These are phyloP conservation scores for Cnemophilus loriae DNA, from an alignment of 2,113 vertebrate species.

Conservation along the genomic window DNA sequence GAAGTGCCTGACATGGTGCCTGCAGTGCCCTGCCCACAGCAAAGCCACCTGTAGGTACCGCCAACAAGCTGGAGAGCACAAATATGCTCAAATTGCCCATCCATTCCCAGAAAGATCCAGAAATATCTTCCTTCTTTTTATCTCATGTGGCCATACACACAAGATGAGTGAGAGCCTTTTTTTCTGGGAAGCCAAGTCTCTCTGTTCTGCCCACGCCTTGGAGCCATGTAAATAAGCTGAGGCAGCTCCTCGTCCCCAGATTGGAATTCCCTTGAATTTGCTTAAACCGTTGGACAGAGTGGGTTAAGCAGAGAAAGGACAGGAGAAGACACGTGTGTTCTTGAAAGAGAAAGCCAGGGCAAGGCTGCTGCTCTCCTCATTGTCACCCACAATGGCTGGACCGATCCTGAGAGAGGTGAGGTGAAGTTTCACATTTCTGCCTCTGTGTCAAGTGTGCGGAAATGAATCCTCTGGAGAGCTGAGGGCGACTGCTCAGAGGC, in stretches of 20 bases:
- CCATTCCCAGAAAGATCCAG: neutral
- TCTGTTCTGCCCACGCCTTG: neutral
- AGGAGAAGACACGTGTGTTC: neutral
- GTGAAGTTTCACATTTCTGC: neutral
- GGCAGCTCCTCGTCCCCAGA: neutral
- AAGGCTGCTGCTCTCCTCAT: neutral
- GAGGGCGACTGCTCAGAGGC: neutral
- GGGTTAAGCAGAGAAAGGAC: neutral
- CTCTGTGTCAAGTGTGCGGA: neutral
- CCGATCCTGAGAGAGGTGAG: accelerated
- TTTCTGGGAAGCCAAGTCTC: neutral
- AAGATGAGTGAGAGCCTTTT: neutral
- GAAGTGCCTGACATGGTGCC: neutral
- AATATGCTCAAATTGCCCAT: neutral
- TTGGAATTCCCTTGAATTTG: neutral
- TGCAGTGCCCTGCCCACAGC: neutral
- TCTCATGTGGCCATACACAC: neutral
- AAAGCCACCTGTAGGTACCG: accelerated
- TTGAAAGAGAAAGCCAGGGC: neutral
- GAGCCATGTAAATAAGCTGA: neutral
- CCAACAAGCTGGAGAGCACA: neutral
- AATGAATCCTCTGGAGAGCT: neutral
- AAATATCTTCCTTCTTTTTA: neutral
- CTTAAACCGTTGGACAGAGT: neutral
- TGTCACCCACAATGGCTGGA: neutral